Base-by-base conservation (phyloP, 2,113 vertebrate genomes). In the Zosterops hypoxanthus region DNA sequence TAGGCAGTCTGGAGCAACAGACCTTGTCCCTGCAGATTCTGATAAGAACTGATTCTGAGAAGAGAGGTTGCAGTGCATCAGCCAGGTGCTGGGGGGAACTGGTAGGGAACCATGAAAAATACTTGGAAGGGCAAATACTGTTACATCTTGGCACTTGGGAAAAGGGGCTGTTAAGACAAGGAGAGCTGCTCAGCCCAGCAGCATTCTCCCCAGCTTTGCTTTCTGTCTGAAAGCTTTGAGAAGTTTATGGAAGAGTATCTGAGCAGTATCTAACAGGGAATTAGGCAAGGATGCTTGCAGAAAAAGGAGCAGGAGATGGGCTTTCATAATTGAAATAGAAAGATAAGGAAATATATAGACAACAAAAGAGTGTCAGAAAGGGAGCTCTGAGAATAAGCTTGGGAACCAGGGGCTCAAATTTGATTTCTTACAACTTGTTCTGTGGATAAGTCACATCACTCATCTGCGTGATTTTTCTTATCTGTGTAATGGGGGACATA, bases 351-450 rank as follows among this genome's bases (percentile, higher is more conserved):
- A 87, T 60, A 56, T 12, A 53, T 57, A 39, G 3, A 3, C 82
- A 92, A 81, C 44, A 64, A 29, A 88, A 42, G 75, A 82, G n/a
- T 47, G 50, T 44, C 66, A 60, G 63, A 93, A 88, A 83, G 46
- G 26, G 34, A 88, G 66, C 29, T 33, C 46, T 78, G 70, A 90
- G 68, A 92, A 81, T 14, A 80, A n/a, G 33, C 39, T 60, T 87
- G 59, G 61, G 72, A 92, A 70, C 56, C 57, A 61, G 73, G 59
- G 76, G 39, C 85, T 83, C 71, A 76, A 52, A 66, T 80, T 82
- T 84, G 44, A 82, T 95, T 90, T 94, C 50, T 92, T 34, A 63
- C 39, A 15, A 88, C 83, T 93, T 95, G 12, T 80, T 92, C 41
- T 82, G 29, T 82, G 82, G 52, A 18, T 59, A 94, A 93, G 59